A percentile compares a stretch with the other conserved stretches of the same genome.
Evolutionary conservation across 2,888 invertebrate species (phyloP).

Genomic region (Argyresthia albistria): DNA sequence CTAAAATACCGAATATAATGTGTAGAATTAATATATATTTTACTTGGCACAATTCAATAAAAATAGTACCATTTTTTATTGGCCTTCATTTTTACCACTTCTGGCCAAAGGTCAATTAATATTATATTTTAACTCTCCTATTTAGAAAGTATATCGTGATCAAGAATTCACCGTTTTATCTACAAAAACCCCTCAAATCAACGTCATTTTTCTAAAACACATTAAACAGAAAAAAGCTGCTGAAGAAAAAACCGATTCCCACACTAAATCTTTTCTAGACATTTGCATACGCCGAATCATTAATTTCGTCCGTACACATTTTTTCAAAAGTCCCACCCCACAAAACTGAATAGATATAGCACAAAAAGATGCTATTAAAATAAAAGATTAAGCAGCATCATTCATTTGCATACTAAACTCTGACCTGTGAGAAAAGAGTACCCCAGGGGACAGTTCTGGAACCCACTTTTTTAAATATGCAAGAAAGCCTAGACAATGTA

Average conservation of each 20-base stretch:
- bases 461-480: slow-evolving; percentile 21
- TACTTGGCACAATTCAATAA: too few relatives aligned
- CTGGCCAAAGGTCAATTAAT: too few relatives aligned
- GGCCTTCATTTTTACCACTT: too few relatives aligned
- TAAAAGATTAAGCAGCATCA: slow-evolving; percentile 64
- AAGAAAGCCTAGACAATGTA: slow-evolving; percentile 44
- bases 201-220: slow-evolving; percentile 6
- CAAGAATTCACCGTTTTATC: too few relatives aligned
- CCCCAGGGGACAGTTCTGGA: slow-evolving; percentile 40
- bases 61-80: too few relatives aligned
- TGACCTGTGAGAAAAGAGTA: slow-evolving; percentile 48
- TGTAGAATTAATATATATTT: too few relatives aligned
- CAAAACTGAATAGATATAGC: slow-evolving; percentile 45
- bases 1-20: too few relatives aligned
- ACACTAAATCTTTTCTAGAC: slow-evolving; percentile 26
- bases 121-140: not conserved
- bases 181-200: too few relatives aligned
- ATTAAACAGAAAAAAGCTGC: slow-evolving; percentile 13
- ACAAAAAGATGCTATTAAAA: slow-evolving; percentile 69
- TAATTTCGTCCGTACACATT: slow-evolving; percentile 49
- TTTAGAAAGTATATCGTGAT: not conserved
- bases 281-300: slow-evolving; percentile 64
- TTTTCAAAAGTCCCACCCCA: slow-evolving; percentile 38
- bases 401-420: slow-evolving; percentile 56
- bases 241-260: slow-evolving; percentile 36